These are phyloP conservation scores for Thamnaconus septentrionalis DNA, from an alignment of 2,113 vertebrate species.

Conservation along the genomic window DNA sequence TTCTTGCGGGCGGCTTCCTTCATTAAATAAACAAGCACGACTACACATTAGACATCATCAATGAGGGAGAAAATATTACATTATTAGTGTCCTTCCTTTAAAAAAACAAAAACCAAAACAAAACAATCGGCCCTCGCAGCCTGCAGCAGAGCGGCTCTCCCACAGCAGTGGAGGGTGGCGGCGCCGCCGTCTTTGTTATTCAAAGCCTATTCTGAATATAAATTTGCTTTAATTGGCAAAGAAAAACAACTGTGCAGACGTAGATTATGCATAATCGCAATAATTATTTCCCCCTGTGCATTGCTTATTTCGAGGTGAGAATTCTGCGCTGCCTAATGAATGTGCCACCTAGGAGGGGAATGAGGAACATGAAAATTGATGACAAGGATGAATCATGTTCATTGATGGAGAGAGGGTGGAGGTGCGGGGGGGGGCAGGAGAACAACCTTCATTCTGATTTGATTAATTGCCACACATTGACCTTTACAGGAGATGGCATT, in stretches of 20 bases:
- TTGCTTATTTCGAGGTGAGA: constrained; percentile 62
- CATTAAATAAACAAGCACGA: too few relatives aligned
- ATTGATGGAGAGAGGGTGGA: neutral
- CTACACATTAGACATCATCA: too few relatives aligned
- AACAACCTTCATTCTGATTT: constrained; percentile 30
- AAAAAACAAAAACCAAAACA: constrained; percentile 1
- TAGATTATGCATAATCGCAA: constrained; percentile 70
- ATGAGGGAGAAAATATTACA: too few relatives aligned
- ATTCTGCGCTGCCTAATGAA: constrained; percentile 65
- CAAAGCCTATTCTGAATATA: constrained; percentile 40
- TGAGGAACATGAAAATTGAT: constrained; percentile 60
- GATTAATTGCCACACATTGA: constrained; percentile 32
- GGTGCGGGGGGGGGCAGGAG: constrained; percentile 11
- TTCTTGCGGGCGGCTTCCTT: too few relatives aligned
- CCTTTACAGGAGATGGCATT: constrained; percentile 11
- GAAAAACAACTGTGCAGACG: constrained; percentile 58
- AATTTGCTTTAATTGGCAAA: constrained; percentile 64
- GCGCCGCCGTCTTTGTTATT: constrained; percentile 59
- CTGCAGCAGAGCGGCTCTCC: constrained; percentile 20
- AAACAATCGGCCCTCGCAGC: constrained; percentile 15
- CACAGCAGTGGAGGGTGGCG: constrained; percentile 15
- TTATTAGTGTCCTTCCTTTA: too few relatives aligned
- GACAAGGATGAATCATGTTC: constrained; percentile 48
- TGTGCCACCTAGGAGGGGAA: constrained; percentile 50
- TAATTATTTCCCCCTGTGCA: constrained; percentile 68